These are phyloP conservation scores for Drosophila bocqueti DNA, from an alignment of 1,140 invertebrate species.

Conservation along the genomic window DNA sequence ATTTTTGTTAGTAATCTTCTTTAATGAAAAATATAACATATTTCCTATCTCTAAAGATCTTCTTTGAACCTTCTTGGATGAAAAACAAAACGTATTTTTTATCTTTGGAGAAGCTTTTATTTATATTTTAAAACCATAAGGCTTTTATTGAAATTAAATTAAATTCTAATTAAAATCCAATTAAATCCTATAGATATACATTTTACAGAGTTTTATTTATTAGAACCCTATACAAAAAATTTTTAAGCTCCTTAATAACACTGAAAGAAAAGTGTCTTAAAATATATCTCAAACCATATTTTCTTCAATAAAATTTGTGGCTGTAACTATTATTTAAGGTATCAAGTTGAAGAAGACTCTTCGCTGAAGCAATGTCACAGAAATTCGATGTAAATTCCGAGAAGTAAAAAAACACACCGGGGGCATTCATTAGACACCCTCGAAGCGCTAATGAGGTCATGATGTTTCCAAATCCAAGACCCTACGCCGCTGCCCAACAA, in stretches of 20 bases:
- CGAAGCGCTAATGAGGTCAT: constrained; percentile 64
- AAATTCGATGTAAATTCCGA: constrained; percentile 77
- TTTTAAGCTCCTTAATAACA: not conserved
- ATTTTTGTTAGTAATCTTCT: not conserved
- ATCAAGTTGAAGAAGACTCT: constrained; percentile 1
- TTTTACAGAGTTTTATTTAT: too few relatives aligned
- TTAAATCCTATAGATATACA: not conserved
- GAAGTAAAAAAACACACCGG: constrained; percentile 47
- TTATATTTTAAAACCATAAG: too few relatives aligned
- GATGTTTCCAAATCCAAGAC: constrained; percentile 58
- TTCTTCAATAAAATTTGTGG: not conserved
- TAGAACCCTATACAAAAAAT: too few relatives aligned
- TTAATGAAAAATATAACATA: not conserved
- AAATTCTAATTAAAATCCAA: too few relatives aligned
- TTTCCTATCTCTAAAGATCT: not conserved
- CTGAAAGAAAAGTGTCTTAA: not conserved
- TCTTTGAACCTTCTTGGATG: not conserved
- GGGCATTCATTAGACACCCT: constrained; percentile 74
- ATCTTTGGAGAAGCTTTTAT: too few relatives aligned
- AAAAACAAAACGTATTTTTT: too few relatives aligned
- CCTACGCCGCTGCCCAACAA: constrained; percentile 18
- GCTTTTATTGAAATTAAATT: too few relatives aligned
- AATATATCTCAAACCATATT: not conserved
- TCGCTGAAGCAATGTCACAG: constrained; percentile 64
- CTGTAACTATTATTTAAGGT: constrained; percentile 4